Conservation (phyloP, 2,113 vertebrate species). For the Puntigrus tetrazona region DNA sequence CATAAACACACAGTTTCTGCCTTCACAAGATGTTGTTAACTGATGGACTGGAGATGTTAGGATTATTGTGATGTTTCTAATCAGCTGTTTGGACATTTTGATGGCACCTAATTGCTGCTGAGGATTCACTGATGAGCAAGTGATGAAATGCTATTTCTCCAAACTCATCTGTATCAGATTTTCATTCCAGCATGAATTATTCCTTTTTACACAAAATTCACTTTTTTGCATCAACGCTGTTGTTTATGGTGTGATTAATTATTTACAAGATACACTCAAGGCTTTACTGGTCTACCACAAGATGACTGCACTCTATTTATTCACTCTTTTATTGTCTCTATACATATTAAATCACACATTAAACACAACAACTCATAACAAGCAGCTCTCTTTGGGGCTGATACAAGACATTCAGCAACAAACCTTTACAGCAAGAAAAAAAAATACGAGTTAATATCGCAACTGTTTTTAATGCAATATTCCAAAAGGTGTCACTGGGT, state of each 20-base stretch:
- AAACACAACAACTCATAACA: not conserved
- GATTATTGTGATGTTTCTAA: not conserved
- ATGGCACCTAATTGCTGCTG: not conserved
- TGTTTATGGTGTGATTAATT: not conserved
- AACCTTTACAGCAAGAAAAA: not conserved
- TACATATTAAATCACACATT: not conserved
- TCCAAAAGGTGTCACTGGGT: not conserved
- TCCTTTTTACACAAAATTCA: not conserved
- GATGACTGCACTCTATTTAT: not conserved
- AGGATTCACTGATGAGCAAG: not conserved
- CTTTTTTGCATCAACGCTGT: not conserved
- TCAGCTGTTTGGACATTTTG: not conserved
- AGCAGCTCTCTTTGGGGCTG: not conserved
- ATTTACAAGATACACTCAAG: constrained; percentile 6
- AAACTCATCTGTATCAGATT: not conserved
- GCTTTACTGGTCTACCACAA: not conserved
- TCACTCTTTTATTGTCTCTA: not conserved
- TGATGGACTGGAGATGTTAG: not conserved
- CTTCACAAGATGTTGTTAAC: not conserved
- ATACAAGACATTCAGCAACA: not conserved
- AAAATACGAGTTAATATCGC: not conserved
- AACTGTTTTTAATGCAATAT: not conserved
- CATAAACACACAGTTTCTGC: not conserved
- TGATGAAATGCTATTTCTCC: not conserved
- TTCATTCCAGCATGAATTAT: not conserved